Base-by-base conservation (phyloP, 2,888 invertebrate genomes). In the Hirudinaria manillensis region DNA sequence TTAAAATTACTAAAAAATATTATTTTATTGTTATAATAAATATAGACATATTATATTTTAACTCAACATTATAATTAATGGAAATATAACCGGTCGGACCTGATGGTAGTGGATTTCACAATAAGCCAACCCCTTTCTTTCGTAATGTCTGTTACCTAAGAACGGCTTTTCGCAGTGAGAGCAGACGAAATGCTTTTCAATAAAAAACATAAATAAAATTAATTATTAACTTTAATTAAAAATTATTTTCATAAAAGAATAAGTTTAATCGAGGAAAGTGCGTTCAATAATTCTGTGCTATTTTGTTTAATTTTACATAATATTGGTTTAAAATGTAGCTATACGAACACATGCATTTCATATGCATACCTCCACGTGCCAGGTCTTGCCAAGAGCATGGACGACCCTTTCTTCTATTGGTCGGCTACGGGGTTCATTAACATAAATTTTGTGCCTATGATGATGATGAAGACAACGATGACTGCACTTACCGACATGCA, bases 121-220 rank as follows among this genome's bases (percentile, higher is more conserved):
- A 86, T 99, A 99, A 0, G 99, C 99, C 80, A 98, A 79, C 3
- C 85, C 99, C 83, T 96, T 96, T 87, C 95, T 94, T 87, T 99
- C 98, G 85, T 97, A 99, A 87, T 99, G 98, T 0, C 98, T 92
- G 87, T 96, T 95, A 0, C 99, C 99, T 83, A 97, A 90, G 89
- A 99, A 99, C 0, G 99, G 99, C 86, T 99, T 98, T 87, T 99
- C 99, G 85, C 99, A 99, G 86, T 97, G 97, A 79, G 98, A 97
- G 86, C 99, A 99, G 1, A 98, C 99, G 86, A 99, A 99, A 87
- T 99, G 99, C 91, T 93, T 85, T n/a, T 55, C 51, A 71, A 3
- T 32, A 2, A 29, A 51, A 24, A 51, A n/a, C 24, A 34, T 45
- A 13, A 27, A 2, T 34, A 65, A 13, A 3, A 45, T 45, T 36